Evolutionary conservation across 2,888 invertebrate species (phyloP).

Genomic region (Cephus pygmeus): DNA sequence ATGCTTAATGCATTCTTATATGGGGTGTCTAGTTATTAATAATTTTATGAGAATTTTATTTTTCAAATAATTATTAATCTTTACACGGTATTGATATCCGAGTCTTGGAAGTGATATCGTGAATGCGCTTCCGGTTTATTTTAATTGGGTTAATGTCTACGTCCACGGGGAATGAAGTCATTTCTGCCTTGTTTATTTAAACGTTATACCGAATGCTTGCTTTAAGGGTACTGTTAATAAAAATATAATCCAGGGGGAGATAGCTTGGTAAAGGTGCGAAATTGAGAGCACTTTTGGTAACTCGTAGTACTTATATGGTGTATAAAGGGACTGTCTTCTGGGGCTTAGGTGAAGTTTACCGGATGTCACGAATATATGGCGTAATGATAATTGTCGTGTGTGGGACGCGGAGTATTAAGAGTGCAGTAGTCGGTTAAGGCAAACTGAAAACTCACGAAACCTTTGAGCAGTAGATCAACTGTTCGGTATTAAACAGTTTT

Average conservation of each 20-base stretch:
- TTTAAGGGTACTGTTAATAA: not conserved
- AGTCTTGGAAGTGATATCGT: not conserved
- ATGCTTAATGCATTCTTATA: not conserved
- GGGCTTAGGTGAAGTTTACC: not conserved
- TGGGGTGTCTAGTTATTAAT: not conserved
- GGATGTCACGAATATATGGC: not conserved
- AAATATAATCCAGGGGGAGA: not conserved
- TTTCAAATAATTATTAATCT: not conserved
- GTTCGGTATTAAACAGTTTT: too few relatives aligned
- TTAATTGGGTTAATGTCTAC: not conserved
- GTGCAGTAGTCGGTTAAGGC: not conserved
- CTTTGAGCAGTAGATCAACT: not conserved
- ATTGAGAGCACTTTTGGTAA: not conserved
- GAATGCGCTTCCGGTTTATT: not conserved
- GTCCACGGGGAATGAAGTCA: not conserved
- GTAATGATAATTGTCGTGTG: not conserved
- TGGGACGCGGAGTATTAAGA: not conserved
- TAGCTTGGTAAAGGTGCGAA: not conserved
- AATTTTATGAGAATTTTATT: not conserved
- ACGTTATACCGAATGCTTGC: not conserved
- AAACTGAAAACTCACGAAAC: not conserved
- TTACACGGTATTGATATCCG: not conserved
- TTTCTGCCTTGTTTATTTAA: not conserved
- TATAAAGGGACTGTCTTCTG: not conserved
- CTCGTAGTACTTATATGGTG: not conserved